These are phyloP conservation scores for Drosophila nannoptera DNA, from an alignment of 1,140 invertebrate species.

Conservation along the genomic window DNA sequence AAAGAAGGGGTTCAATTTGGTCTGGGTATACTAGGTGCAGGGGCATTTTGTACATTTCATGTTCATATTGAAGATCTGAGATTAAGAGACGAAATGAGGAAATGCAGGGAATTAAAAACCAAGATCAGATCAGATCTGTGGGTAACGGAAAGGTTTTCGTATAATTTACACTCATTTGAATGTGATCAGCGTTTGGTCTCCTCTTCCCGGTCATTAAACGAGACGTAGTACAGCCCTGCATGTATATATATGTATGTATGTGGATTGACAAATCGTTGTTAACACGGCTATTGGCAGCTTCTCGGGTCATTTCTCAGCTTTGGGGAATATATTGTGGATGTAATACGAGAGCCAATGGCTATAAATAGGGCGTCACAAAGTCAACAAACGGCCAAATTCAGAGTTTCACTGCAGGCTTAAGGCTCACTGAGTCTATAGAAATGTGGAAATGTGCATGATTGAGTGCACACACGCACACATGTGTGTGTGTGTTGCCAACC, in stretches of 20 bases:
- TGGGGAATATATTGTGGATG: conserved; percentile 9
- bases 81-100: no score
- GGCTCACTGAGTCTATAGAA: not conserved
- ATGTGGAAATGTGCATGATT: not conserved
- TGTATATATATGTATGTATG: not conserved
- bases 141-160: not conserved
- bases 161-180: conserved; percentile 24
- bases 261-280: conserved; percentile 56
- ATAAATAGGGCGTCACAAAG: conserved; percentile 39
- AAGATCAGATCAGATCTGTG: not conserved
- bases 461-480: no score
- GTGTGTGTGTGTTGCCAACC: conserved; percentile 30
- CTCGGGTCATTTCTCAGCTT: conserved; percentile 32
- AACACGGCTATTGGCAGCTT: conserved; percentile 48
- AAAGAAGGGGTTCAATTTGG: conserved; percentile 3
- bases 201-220: conserved; percentile 15
- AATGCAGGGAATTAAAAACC: no score
- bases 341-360: conserved; percentile 40
- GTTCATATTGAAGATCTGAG: not conserved
- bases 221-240: conserved; percentile 3
- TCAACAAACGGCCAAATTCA: conserved; percentile 14
- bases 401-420: conserved; percentile 32
- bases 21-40: not conserved
- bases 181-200: conserved; percentile 2
- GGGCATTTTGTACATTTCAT: not conserved